A percentile compares a stretch with the other conserved stretches of the same genome.
Evolutionary conservation across 2,113 vertebrate genomes (phyloP).

Genomic region (Oxygymnocypris stewartii): DNA sequence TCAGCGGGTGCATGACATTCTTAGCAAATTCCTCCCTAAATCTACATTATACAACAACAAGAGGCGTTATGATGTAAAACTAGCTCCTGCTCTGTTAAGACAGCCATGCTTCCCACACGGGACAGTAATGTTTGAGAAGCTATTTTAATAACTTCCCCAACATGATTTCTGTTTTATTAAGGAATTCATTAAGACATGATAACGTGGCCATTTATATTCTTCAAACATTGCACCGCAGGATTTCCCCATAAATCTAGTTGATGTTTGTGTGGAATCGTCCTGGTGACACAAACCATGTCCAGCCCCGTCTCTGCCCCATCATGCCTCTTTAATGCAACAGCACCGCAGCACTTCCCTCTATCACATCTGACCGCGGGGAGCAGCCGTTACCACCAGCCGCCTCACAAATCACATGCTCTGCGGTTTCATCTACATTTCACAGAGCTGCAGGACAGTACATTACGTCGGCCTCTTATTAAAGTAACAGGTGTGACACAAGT

Average conservation of each 20-base stretch:
- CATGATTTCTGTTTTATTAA: background rate
- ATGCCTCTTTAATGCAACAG: background rate
- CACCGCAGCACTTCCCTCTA: background rate
- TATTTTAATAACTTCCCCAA: background rate
- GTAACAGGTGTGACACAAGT: slow-evolving; percentile 22
- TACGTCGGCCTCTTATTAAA: slow-evolving; percentile 23
- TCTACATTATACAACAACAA: background rate
- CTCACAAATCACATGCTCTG: slow-evolving; percentile 21
- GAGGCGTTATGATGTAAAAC: background rate
- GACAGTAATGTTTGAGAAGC: background rate
- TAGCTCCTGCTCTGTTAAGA: background rate
- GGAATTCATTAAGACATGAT: background rate
- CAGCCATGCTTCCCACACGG: background rate
- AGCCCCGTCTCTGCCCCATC: background rate
- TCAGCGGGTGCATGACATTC: background rate
- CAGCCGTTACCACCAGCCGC: background rate
- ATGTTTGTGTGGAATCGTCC: slow-evolving; percentile 9
- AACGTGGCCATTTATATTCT: background rate
- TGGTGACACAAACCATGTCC: background rate
- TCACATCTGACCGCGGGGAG: slow-evolving; percentile 17
- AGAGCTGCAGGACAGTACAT: background rate
- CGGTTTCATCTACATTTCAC: slow-evolving; percentile 17
- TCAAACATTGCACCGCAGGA: background rate
- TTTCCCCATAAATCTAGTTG: background rate
- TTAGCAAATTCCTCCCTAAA: background rate